phyloP scores from a whole-genome alignment of 2,113 vertebrate species.

The Pleuronectes platessa region DNA sequence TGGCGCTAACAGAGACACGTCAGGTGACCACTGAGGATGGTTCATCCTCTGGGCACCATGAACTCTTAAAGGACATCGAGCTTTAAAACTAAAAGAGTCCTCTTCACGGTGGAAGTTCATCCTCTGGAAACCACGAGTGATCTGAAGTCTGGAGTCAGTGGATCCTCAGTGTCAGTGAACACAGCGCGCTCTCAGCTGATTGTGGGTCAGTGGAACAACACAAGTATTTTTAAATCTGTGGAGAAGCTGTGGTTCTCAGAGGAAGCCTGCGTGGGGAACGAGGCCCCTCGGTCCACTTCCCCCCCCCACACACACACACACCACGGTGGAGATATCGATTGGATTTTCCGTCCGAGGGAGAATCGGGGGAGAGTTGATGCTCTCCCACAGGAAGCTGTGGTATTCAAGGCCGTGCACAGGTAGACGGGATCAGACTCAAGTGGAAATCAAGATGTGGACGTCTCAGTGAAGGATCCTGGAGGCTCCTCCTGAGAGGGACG shows the following conservation, averaged over 20 bases:
- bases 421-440: neutral
- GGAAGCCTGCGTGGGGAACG: neutral
- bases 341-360: neutral
- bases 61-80: too few species aligned
- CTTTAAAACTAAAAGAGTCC: too few species aligned
- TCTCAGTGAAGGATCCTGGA: neutral
- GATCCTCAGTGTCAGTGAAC: neutral
- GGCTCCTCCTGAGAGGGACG: too few species aligned
- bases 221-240: neutral
- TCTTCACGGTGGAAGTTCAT: too few species aligned
- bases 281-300: neutral
- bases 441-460: slow-evolving; percentile 14
- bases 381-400: neutral
- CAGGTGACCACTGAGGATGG: too few species aligned
- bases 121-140: too few species aligned
- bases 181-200: neutral
- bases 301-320: too few species aligned
- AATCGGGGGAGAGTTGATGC: neutral
- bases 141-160: too few species aligned
- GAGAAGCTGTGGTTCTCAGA: neutral
- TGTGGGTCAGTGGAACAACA: neutral
- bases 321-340: neutral
- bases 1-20: too few species aligned
- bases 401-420: slow-evolving; percentile 1
- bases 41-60: too few species aligned